phyloP scores from a whole-genome alignment of 2,113 vertebrate species.

The Thermophis baileyi region DNA sequence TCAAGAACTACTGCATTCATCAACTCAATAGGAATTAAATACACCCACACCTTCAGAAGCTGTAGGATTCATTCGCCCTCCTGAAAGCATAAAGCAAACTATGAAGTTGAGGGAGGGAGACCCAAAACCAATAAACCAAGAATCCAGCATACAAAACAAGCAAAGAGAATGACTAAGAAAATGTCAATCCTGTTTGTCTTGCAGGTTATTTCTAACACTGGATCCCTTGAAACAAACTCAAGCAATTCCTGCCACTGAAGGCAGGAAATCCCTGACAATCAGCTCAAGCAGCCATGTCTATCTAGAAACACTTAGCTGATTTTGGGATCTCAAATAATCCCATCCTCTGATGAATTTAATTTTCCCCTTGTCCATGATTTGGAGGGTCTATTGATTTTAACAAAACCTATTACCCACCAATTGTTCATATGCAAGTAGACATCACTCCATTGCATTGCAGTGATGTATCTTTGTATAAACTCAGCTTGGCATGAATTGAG shows the following conservation, averaged over 20 bases:
- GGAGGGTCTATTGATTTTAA: neutral
- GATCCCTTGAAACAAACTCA: neutral
- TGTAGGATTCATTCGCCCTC: neutral
- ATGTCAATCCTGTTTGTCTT: neutral
- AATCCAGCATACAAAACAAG: neutral
- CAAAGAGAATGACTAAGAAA: neutral
- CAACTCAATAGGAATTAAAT: neutral
- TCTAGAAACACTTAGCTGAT: neutral
- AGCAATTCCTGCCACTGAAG: neutral
- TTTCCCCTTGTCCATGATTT: neutral
- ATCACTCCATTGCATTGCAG: neutral
- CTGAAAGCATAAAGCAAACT: neutral
- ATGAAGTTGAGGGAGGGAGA: neutral
- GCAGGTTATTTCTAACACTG: neutral
- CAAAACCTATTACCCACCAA: neutral
- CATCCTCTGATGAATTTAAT: neutral
- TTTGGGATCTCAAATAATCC: neutral
- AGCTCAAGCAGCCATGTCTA: fast-evolving
- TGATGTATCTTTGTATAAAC: neutral
- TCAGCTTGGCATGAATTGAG: neutral
- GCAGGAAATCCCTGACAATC: neutral
- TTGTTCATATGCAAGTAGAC: neutral
- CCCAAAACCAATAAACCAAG: neutral
- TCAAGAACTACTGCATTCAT: neutral
- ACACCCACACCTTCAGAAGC: neutral